Conservation (phyloP, 2,797 vertebrate genomes). For the Mergus octosetaceus region DNA sequence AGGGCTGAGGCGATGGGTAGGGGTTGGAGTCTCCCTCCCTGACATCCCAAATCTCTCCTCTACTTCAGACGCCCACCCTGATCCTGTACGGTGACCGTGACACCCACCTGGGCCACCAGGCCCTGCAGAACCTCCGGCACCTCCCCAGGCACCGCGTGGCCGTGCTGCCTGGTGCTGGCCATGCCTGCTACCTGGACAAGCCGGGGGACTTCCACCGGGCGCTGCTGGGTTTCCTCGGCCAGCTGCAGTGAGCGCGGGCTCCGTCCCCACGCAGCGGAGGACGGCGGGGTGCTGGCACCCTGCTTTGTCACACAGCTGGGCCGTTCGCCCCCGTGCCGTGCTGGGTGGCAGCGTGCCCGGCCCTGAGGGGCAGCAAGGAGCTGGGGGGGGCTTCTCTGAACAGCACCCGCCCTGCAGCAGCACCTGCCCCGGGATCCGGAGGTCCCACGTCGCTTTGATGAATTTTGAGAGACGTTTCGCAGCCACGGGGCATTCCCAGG, state of each 20-base stretch:
- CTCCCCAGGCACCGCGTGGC: conserved; percentile 85
- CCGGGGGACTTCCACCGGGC: conserved; percentile 88
- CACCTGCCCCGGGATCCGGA: not conserved
- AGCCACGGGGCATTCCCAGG: too few relatives aligned
- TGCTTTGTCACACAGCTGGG: too few relatives aligned
- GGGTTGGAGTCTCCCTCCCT: not conserved
- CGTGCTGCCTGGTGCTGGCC: conserved; percentile 83
- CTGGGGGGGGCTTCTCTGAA: not conserved
- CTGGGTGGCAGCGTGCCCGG: not conserved
- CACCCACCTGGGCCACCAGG: conserved; percentile 84
- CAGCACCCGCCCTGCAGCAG: not conserved
- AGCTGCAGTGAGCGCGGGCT: conserved; percentile 57
- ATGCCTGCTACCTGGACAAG: conserved; percentile 95
- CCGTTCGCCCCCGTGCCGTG: not conserved
- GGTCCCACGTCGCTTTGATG: not conserved
- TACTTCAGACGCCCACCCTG: conserved; percentile 76
- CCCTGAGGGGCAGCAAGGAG: not conserved
- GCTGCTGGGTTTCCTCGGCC: conserved; percentile 87
- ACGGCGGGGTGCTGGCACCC: accelerated
- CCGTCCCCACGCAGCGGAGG: not conserved
- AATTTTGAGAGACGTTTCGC: not conserved
- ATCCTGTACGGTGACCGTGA: conserved; percentile 92
- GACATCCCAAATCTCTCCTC: not conserved
- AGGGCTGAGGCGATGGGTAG: accelerated
- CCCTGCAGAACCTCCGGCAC: conserved; percentile 89